Conservation (phyloP, 1,140 invertebrate species). For the Caenorhabditis brenneri region DNA sequence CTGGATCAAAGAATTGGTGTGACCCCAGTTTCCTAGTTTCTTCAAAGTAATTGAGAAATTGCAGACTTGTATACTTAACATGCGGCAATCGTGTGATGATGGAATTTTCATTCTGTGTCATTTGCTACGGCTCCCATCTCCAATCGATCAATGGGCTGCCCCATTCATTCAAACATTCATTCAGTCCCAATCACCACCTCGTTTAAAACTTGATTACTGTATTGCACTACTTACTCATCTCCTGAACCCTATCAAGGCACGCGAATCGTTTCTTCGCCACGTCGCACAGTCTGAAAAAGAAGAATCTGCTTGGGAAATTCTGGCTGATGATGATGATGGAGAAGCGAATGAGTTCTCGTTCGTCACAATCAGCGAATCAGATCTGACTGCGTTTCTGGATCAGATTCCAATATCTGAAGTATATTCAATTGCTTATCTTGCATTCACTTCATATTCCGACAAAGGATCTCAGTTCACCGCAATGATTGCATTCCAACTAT, state of each 20-base stretch:
- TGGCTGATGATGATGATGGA: slow-evolving; percentile 43
- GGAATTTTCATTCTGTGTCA: slow-evolving; percentile 46
- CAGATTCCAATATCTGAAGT: slow-evolving; percentile 50
- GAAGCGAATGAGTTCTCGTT: slow-evolving; percentile 45
- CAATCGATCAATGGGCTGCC: slow-evolving; percentile 47
- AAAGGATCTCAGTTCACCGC: slow-evolving; percentile 48
- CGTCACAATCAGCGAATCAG: slow-evolving; percentile 42
- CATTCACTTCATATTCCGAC: slow-evolving; percentile 37
- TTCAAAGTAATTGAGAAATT: neutral
- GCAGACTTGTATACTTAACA: slow-evolving; percentile 50
- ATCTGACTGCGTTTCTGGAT: slow-evolving; percentile 46
- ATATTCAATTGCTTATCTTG: slow-evolving; percentile 51
- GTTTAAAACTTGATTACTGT: slow-evolving; percentile 52
- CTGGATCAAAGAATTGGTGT: slow-evolving; percentile 54
- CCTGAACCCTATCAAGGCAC: slow-evolving; percentile 46
- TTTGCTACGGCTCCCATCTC: slow-evolving; percentile 52
- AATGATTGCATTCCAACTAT: slow-evolving; percentile 53
- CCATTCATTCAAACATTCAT: slow-evolving; percentile 53
- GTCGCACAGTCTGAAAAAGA: slow-evolving; percentile 48
- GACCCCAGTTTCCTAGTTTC: too few species aligned
- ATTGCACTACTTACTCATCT: slow-evolving; percentile 48
- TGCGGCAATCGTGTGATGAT: slow-evolving; percentile 27
- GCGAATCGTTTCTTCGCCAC: slow-evolving; percentile 46
- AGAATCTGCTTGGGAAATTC: slow-evolving; percentile 48
- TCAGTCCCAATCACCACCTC: slow-evolving; percentile 7